Evolutionary conservation across 2,888 invertebrate genomes (phyloP).

Genomic region (Nomada ferruginata): DNA sequence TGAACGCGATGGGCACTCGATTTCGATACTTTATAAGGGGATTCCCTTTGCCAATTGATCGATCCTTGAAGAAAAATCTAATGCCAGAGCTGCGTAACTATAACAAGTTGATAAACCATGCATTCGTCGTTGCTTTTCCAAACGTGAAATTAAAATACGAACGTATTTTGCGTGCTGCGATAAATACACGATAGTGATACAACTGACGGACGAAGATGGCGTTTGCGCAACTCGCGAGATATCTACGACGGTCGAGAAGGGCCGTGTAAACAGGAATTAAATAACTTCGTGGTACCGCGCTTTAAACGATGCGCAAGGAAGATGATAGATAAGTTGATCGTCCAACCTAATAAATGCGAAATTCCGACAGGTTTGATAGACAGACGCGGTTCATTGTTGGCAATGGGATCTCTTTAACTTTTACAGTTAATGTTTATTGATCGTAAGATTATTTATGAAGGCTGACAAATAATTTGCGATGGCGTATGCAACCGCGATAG

Average conservation of each 20-base stretch:
- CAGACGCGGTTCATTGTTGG: not conserved
- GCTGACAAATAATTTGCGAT: constrained; percentile 62
- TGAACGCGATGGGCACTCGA: not conserved
- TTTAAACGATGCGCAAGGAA: constrained; percentile 27
- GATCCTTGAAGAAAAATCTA: too few relatives aligned
- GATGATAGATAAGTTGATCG: constrained; percentile 5
- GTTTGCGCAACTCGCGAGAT: constrained; percentile 18
- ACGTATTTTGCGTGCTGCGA: too few relatives aligned
- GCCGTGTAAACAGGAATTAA: constrained; percentile 35
- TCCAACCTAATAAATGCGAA: constrained; percentile 4
- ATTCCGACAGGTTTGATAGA: not conserved
- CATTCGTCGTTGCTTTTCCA: too few relatives aligned
- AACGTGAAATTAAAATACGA: too few relatives aligned
- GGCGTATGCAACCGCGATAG: constrained; percentile 82
- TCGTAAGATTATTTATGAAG: constrained; percentile 15
- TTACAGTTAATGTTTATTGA: constrained; percentile 5
- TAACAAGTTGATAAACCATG: too few relatives aligned
- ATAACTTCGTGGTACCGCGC: not conserved
- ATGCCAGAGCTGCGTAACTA: too few relatives aligned
- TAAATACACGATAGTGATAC: constrained; percentile 2
- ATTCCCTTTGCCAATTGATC: too few relatives aligned
- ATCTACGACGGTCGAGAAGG: not conserved
- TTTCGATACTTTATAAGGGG: too few relatives aligned
- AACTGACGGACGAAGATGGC: not conserved
- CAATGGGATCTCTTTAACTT: not conserved